A percentile compares a stretch with the other conserved stretches of the same genome.
Evolutionary conservation across 2,113 vertebrate genomes (phyloP).

Genomic region (Lophotis ruficrista): DNA sequence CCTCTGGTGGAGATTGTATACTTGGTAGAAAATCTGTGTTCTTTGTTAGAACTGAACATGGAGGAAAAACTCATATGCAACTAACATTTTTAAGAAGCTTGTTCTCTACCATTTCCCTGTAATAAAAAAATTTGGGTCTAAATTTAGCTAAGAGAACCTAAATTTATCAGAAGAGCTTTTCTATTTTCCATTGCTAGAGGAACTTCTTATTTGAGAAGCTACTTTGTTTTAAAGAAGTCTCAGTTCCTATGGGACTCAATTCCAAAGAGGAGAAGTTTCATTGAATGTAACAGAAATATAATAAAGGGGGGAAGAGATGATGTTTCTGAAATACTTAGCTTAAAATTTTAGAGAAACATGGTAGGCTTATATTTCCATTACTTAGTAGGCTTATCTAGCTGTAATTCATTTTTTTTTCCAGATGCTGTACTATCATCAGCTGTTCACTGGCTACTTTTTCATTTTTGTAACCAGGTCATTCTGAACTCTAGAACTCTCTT

Average conservation of each 20-base stretch:
- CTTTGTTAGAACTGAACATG: neutral
- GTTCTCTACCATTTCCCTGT: neutral
- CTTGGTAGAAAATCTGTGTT: neutral
- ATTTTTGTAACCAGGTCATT: neutral
- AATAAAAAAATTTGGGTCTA: neutral
- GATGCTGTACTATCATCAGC: neutral
- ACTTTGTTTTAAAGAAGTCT: neutral
- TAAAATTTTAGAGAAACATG: neutral
- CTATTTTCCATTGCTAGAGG: neutral
- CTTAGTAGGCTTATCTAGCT: neutral
- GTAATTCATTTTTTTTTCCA: neutral
- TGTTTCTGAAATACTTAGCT: neutral
- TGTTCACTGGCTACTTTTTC: neutral
- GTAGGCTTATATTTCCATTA: neutral
- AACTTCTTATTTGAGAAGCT: neutral
- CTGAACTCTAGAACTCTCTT: neutral
- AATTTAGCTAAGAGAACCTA: neutral
- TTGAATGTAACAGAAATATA: neutral
- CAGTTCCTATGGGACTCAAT: neutral
- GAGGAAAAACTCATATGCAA: neutral
- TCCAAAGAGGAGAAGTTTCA: neutral
- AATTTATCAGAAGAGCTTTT: neutral
- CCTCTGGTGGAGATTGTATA: neutral
- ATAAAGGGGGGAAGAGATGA: neutral
- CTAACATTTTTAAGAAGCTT: neutral